A percentile compares a stretch with the other conserved stretches of the same genome.
phyloP scores from a whole-genome alignment of 2,888 invertebrate genomes.

The Xiphydria camelus region DNA sequence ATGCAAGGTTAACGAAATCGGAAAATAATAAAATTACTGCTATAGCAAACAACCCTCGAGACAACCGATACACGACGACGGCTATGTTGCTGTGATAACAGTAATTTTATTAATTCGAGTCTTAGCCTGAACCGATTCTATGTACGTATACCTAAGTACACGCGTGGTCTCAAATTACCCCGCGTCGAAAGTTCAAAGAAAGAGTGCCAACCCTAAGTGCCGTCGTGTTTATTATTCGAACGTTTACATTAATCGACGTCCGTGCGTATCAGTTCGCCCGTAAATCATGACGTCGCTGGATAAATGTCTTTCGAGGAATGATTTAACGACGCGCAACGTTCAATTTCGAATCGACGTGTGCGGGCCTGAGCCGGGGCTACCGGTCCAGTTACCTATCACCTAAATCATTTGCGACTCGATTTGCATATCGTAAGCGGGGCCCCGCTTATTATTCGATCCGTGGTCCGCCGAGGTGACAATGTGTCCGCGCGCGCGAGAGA shows the following conservation, averaged over 20 bases:
- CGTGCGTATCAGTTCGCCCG: constrained; percentile 13
- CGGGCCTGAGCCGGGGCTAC: constrained; percentile 19
- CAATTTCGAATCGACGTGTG: constrained; percentile 18
- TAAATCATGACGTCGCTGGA: constrained; percentile 25
- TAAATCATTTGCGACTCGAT: constrained; percentile 13
- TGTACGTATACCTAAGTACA: too few relatives aligned
- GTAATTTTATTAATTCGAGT: too few relatives aligned
- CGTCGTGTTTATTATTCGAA: constrained; percentile 5
- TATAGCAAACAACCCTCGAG: too few relatives aligned
- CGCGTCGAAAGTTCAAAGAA: too few relatives aligned
- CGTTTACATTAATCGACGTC: constrained; percentile 28
- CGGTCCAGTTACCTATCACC: constrained; percentile 10
- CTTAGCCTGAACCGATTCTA: too few relatives aligned
- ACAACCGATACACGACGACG: too few relatives aligned
- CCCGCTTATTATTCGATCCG: constrained; percentile 1
- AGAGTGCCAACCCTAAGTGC: too few relatives aligned
- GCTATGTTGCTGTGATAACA: too few relatives aligned
- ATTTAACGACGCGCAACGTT: constrained; percentile 22
- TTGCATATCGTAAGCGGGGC: constrained; percentile 11
- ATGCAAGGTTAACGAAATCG: too few relatives aligned
- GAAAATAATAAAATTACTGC: too few relatives aligned
- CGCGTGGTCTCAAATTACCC: too few relatives aligned
- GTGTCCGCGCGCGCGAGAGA: neutral
- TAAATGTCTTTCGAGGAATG: constrained; percentile 24
- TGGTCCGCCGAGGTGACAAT: neutral